Percentiles rank a stretch among this genome's conserved stretches.
phyloP scores from a whole-genome alignment of 2,113 vertebrate species.

The Pterophyllum scalare region DNA sequence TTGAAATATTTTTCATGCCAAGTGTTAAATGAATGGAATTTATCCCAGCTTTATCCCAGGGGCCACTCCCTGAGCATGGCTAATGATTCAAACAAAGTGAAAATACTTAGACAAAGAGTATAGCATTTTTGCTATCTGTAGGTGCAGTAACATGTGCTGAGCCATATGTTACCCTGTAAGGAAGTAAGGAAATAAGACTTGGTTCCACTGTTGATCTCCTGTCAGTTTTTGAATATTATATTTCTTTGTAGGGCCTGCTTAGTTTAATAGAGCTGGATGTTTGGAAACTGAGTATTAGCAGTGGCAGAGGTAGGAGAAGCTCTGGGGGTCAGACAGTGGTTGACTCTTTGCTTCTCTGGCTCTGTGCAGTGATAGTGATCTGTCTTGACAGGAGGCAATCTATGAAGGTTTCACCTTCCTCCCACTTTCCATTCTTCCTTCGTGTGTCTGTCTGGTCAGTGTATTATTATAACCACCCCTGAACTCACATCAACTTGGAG shows the following conservation, averaged over 20 bases:
- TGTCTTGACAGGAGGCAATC: not conserved
- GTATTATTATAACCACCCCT: not conserved
- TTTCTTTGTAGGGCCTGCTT: not conserved
- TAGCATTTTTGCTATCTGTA: too few species aligned
- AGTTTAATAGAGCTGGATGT: not conserved
- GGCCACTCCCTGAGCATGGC: not conserved
- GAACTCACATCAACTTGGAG: not conserved
- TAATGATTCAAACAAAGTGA: too few species aligned
- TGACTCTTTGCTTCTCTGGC: slow-evolving; percentile 1
- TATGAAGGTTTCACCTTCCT: not conserved
- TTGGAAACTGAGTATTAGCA: slow-evolving; percentile 16
- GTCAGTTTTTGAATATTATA: not conserved
- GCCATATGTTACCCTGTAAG: not conserved
- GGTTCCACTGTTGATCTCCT: not conserved
- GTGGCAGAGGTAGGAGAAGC: not conserved
- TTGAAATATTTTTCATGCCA: not conserved
- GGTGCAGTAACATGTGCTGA: too few species aligned
- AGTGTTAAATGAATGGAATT: not conserved
- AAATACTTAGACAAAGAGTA: too few species aligned
- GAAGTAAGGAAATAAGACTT: not conserved
- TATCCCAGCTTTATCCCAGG: not conserved
- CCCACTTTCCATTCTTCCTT: not conserved
- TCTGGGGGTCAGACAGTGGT: not conserved
- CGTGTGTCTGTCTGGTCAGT: not conserved
- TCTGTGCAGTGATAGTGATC: not conserved